Conservation (phyloP, 2,888 invertebrate genomes). For the Chirona hameri region DNA sequence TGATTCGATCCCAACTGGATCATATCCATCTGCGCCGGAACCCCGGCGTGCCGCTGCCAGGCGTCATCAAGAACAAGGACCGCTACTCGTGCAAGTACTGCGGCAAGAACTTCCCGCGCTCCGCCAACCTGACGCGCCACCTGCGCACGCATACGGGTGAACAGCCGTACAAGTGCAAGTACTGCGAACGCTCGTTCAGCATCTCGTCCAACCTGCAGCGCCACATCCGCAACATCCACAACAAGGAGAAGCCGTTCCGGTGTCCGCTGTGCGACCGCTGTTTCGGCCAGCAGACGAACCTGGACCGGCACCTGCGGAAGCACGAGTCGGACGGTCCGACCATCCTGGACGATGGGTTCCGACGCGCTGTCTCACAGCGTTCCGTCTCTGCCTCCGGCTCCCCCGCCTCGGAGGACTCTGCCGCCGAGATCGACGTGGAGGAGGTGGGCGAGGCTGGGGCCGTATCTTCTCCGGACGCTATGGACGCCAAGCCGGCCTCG, state of each 20-base stretch:
- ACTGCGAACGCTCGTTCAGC: constrained; percentile 96
- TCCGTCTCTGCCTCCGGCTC: constrained; percentile 28
- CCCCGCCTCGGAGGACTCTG: constrained; percentile 29
- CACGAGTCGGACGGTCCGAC: constrained; percentile 65
- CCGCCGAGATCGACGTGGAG: constrained; percentile 33
- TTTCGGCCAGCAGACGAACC: constrained; percentile 98
- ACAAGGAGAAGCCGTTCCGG: constrained; percentile 94
- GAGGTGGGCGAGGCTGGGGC: constrained; percentile 32
- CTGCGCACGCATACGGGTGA: constrained; percentile 97
- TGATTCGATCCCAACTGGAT: constrained; percentile 27
- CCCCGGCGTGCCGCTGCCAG: not conserved
- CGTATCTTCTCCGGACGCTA: constrained; percentile 30
- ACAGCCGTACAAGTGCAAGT: constrained; percentile 97
- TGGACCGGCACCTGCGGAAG: constrained; percentile 95
- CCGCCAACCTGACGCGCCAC: constrained; percentile 96
- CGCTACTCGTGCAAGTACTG: constrained; percentile 90
- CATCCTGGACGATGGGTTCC: constrained; percentile 31
- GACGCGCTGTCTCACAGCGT: not conserved
- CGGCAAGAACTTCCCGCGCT: constrained; percentile 92
- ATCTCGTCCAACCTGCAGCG: constrained; percentile 98
- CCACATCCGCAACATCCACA: constrained; percentile 98
- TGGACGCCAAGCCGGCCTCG: constrained; percentile 32
- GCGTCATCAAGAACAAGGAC: constrained; percentile 35
- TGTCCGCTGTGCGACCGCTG: constrained; percentile 93
- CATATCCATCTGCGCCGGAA: constrained; percentile 12